Percentiles rank a stretch among this genome's conserved stretches.
Evolutionary conservation across 2,888 invertebrate genomes (phyloP).

Genomic region (Argyresthia albistria): DNA sequence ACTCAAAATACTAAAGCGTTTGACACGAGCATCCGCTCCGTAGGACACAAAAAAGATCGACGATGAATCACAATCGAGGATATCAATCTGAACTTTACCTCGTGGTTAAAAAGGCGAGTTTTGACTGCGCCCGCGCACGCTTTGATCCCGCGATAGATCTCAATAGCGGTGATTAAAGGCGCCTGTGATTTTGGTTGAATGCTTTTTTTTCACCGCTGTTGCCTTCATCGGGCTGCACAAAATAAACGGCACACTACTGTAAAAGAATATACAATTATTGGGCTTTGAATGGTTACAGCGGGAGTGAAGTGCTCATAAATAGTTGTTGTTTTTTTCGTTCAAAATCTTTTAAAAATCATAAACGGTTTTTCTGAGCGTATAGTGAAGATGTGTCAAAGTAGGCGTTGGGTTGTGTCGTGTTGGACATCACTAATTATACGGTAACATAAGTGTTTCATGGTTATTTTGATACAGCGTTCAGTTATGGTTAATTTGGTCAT

Average conservation of each 20-base stretch:
- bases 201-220: slow-evolving; percentile 47
- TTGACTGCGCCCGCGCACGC: slow-evolving; percentile 9
- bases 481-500: not conserved
- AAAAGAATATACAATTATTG: slow-evolving; percentile 73
- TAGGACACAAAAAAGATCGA: slow-evolving; percentile 45
- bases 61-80: slow-evolving; percentile 39
- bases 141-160: slow-evolving; percentile 71
- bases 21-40: slow-evolving; percentile 71
- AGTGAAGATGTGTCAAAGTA: slow-evolving; percentile 45
- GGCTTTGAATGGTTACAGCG: slow-evolving; percentile 70
- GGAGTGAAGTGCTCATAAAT: slow-evolving; percentile 71
- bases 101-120: not conserved
- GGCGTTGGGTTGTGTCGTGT: slow-evolving; percentile 32
- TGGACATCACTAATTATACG: slow-evolving; percentile 54
- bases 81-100: slow-evolving; percentile 4
- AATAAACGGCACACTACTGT: slow-evolving; percentile 69
- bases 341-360: slow-evolving; percentile 64
- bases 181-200: slow-evolving; percentile 71
- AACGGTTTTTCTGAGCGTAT: slow-evolving; percentile 40
- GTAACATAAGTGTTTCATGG: slow-evolving; percentile 12
- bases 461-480: not conserved
- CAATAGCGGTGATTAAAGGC: slow-evolving; percentile 73
- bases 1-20: slow-evolving; percentile 72
- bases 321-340: slow-evolving; percentile 54
- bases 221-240: slow-evolving; percentile 59